Percentiles rank a stretch among this genome's conserved stretches.
Conservation (phyloP, 2,113 vertebrate genomes). For the Microtus pennsylvanicus region DNA sequence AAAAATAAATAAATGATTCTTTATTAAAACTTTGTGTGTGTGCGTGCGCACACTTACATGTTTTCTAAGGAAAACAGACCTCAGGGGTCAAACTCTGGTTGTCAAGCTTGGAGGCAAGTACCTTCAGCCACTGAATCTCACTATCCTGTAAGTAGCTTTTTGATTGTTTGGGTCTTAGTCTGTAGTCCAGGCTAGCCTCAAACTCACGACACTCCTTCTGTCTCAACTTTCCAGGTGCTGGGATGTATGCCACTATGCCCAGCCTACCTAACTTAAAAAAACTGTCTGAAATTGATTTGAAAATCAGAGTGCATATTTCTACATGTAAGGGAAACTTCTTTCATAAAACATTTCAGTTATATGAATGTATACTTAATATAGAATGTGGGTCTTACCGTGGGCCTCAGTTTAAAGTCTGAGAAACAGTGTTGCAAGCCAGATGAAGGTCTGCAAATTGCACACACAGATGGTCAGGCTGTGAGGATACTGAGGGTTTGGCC, state of each 20-base stretch:
- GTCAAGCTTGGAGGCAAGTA: background rate
- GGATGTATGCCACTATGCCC: background rate
- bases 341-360: conserved; percentile 19
- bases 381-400: conserved; percentile 26
- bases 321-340: background rate
- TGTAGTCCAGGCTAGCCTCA: background rate
- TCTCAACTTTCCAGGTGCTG: background rate
- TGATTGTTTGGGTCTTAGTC: background rate
- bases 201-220: background rate
- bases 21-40: background rate
- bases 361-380: background rate
- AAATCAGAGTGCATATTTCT: conserved; percentile 9
- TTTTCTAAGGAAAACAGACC: background rate
- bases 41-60: rapidly evolving
- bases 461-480: background rate
- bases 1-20: background rate
- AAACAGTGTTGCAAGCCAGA: conserved; percentile 46
- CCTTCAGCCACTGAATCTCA: background rate
- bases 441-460: conserved; percentile 25
- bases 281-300: background rate
- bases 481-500: background rate
- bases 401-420: conserved; percentile 54
- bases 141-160: background rate
- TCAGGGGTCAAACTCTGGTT: background rate
- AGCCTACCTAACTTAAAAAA: background rate